These are phyloP conservation scores for Tenthredo livida DNA, from an alignment of 2,888 invertebrate species.

Conservation along the genomic window DNA sequence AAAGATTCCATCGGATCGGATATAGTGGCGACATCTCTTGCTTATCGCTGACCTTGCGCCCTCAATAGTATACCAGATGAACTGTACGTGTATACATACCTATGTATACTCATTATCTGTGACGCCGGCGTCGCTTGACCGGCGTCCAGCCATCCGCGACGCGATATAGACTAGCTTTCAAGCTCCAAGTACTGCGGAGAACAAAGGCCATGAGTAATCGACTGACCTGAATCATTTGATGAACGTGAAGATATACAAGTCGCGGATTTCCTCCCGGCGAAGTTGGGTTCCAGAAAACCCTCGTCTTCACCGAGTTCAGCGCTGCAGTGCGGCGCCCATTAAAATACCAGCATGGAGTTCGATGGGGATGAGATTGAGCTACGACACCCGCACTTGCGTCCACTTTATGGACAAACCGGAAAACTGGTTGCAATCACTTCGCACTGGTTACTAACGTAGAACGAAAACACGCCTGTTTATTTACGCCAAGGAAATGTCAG, in stretches of 20 bases:
- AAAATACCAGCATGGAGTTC: background rate
- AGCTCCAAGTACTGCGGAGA: background rate
- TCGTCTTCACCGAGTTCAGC: conserved; percentile 62
- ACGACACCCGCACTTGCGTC: background rate
- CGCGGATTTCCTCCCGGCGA: conserved; percentile 58
- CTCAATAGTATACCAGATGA: background rate
- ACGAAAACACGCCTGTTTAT: conserved; percentile 51
- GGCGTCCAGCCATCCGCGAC: background rate
- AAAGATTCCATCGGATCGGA: background rate
- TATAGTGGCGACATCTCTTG: conserved; percentile 46
- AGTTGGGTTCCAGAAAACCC: conserved; percentile 64
- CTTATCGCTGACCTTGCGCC: background rate
- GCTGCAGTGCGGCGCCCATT: conserved; percentile 56
- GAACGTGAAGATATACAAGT: conserved; percentile 67
- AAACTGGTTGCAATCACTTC: background rate
- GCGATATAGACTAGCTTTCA: background rate
- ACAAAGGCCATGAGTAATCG: background rate
- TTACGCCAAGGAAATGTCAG: conserved; percentile 49
- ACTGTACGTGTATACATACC: background rate
- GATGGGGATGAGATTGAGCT: background rate
- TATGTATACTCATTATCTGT: conserved; percentile 1
- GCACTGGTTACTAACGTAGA: conserved; percentile 24
- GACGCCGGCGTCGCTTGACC: conserved; percentile 38
- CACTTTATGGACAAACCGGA: background rate
- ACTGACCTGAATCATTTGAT: conserved; percentile 76